Base-by-base conservation (phyloP, 2,888 invertebrate genomes). In the Heteropelma amictum region DNA sequence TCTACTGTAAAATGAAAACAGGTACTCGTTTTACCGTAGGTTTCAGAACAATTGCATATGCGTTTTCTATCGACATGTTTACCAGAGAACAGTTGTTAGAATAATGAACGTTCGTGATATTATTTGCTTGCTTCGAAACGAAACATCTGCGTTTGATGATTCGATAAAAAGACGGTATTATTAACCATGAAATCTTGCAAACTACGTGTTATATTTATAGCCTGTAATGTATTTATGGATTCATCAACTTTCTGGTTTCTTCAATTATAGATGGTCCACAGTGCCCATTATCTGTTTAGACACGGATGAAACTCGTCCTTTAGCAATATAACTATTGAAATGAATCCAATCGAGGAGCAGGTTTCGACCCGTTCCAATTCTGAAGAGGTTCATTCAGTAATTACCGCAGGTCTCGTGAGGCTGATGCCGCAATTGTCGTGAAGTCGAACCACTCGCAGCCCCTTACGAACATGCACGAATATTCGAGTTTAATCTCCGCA, bases 211-310 rank as follows among this genome's bases (percentile, higher is more conserved):
- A 30, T 65, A 65, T 53, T 53, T 42, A 42, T 38, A 40, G 30
- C 21, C 19, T 10, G 26, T 45, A 40, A 47, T 56, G 26, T n/a
- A n/a, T 26, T 2, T 28, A 49, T 56, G 21, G 28, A 35, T 51
- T 53, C 42, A 12, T n/a, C 7, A 28, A 21, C 47, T 6, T 40
- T 54, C 12, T 26, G 28, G 45, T 45, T 51, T 26, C 5, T 14
- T 65, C 40, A 65, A 72, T 72, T 35, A 65, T 58, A 64, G 33
- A 53, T n/a, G n/a, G 53, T 58, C 23, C 53, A 60, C 58, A 60
- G 58, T 60, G 28, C 28, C 47, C 38, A 38, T 49, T 21, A 45
- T 45, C 26, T 14, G 19, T 38, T 8, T 21, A n/a, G n/a, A n/a
- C n/a, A 26, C 21, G 21, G 51, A 47, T 28, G 21, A 21, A 12